Base-by-base conservation (phyloP, 2,888 invertebrate genomes). In the Syrphus vitripennis region DNA sequence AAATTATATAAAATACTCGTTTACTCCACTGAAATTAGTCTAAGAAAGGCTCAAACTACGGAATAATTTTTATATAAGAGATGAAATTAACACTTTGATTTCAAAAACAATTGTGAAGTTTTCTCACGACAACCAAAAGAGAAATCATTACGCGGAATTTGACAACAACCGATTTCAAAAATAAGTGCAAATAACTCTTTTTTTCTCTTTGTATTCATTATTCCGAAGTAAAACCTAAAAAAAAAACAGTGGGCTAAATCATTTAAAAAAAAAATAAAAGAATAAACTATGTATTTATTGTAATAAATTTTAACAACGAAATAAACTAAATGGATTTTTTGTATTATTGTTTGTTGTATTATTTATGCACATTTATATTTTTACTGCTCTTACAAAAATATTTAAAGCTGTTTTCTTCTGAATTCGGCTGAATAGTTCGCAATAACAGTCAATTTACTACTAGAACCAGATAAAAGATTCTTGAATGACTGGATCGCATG, bases 1-100 rank as follows among this genome's bases (percentile, higher is more conserved):
- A 86, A 86, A 81, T 82, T 86, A 86, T 86, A 86, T 86, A 74
- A 76, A 84, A 69, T 83, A 75, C 31, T 83, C 34, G 21, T 14
- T n/a, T n/a, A 21, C 2, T 34, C 59, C 59, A 37, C 59, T 59
- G 59, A 59, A 37, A 34, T 59, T 59, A 59, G 59, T 59, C 59
- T 59, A 37, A 59, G 21, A 21, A 37, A 34, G 59, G 59, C 59
- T 59, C 59, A 59, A 59, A 37, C 59, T 21, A 34, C 19, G 59
- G 59, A 59, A 59, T 59, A 37, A 37, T 55, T n/a, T 29, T 29
- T 6, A 29, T 3, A 53, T 26, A 26, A 53, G 53, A 29, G 4
- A 29, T 12, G 6, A 29, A 6, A 29, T n/a, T n/a, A n/a, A n/a
- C n/a, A n/a, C n/a, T n/a, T n/a, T n/a, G n/a, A n/a, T n/a, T n/a